Percentiles rank a stretch among this genome's conserved stretches.
Evolutionary conservation across 2,888 invertebrate genomes (phyloP).

Genomic region (Marasmarcha lunaedactyla): DNA sequence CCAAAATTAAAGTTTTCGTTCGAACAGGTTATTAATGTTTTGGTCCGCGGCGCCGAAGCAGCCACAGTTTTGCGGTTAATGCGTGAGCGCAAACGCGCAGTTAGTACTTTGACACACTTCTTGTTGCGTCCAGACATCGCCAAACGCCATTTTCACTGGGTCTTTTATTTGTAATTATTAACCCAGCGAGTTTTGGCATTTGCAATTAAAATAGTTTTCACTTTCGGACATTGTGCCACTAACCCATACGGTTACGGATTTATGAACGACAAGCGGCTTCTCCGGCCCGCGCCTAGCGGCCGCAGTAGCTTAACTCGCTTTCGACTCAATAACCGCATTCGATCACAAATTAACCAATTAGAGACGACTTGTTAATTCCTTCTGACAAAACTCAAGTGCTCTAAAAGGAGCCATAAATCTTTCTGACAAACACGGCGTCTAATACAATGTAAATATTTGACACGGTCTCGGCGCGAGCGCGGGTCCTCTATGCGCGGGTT

Average conservation of each 20-base stretch:
- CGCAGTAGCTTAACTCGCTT: no score
- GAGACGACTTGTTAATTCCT: constrained; percentile 38
- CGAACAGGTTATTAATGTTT: constrained; percentile 46
- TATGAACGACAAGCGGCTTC: no score
- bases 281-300: no score
- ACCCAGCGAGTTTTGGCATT: constrained; percentile 7
- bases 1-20: constrained; percentile 43
- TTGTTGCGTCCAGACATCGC: constrained; percentile 21
- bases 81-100: constrained; percentile 38
- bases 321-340: constrained; percentile 3
- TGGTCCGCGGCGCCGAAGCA: constrained; percentile 33
- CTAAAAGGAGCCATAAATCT: constrained; percentile 41
- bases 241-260: constrained; percentile 1
- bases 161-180: neutral
- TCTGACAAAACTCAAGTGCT: constrained; percentile 28
- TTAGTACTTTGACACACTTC: constrained; percentile 59
- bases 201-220: constrained; percentile 11
- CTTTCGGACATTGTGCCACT: constrained; percentile 7
- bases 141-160: constrained; percentile 20
- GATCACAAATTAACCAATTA: constrained; percentile 29
- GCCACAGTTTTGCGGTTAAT: constrained; percentile 48
- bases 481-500: neutral
- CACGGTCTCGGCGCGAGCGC: neutral
- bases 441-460: constrained; percentile 43
- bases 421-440: constrained; percentile 28